These are phyloP conservation scores for Bacillus rossius DNA, from an alignment of 1,140 invertebrate species.

Conservation along the genomic window DNA sequence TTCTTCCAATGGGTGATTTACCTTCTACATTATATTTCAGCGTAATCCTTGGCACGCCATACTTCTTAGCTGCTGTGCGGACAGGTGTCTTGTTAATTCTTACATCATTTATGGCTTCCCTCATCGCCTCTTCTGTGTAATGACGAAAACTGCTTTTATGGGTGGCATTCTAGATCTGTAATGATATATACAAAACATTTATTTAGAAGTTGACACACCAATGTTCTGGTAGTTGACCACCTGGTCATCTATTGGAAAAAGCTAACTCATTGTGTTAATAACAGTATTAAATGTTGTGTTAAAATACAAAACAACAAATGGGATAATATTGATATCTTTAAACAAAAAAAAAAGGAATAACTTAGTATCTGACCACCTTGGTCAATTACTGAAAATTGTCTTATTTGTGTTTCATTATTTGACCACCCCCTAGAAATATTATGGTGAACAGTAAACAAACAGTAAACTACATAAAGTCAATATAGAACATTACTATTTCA, in stretches of 20 bases:
- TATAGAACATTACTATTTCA: background rate
- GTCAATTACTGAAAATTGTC: background rate
- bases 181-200: background rate
- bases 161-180: constrained; percentile 2
- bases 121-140: background rate
- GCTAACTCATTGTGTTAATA: too few species aligned
- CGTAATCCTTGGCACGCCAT: too few species aligned
- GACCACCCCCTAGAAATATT: background rate
- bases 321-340: too few species aligned
- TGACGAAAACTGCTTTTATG: background rate
- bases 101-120: too few species aligned
- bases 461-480: background rate
- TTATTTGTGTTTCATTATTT: constrained; percentile 6
- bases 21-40: too few species aligned
- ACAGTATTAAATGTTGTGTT: too few species aligned
- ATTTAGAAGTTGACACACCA: background rate
- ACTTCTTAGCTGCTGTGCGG: too few species aligned
- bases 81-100: too few species aligned
- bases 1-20: too few species aligned
- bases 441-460: background rate
- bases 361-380: background rate
- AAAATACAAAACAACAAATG: too few species aligned
- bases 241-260: too few species aligned
- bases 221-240: too few species aligned
- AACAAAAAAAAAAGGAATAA: background rate